A percentile compares a stretch with the other conserved stretches of the same genome.
These are phyloP conservation scores for Cydia pomonella DNA, from an alignment of 1,140 invertebrate genomes.

Conservation along the genomic window DNA sequence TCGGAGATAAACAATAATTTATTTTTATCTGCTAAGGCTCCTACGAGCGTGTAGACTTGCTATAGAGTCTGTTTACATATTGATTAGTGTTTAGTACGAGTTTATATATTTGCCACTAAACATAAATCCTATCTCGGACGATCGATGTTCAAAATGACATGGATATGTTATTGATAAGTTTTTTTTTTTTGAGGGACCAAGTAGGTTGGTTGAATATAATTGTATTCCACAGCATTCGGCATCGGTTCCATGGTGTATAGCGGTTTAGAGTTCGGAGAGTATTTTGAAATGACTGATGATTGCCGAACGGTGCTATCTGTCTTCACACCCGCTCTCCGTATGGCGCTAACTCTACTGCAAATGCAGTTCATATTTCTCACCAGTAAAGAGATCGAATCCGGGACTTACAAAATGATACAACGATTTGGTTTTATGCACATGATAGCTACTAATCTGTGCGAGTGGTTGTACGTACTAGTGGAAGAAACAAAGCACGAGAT, in stretches of 20 bases:
- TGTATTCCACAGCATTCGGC: constrained; percentile 82
- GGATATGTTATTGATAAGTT: no score
- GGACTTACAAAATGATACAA: constrained; percentile 84
- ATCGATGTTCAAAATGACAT: no score
- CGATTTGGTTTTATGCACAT: constrained; percentile 92
- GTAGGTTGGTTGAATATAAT: no score
- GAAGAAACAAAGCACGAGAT: constrained; percentile 92
- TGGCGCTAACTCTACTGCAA: constrained; percentile 85
- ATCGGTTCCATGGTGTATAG: constrained; percentile 88
- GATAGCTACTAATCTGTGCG: constrained; percentile 90
- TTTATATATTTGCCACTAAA: no score
- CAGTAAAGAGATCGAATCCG: constrained; percentile 84
- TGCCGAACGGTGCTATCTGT: constrained; percentile 83
- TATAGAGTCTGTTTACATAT: no score
- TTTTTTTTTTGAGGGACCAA: no score
- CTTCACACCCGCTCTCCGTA: constrained; percentile 82
- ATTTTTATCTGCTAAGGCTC: no score
- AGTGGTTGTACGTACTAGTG: constrained; percentile 91
- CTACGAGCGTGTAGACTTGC: no score
- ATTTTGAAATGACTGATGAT: constrained; percentile 82
- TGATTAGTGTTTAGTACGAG: no score
- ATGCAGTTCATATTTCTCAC: constrained; percentile 89
- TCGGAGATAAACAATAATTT: no score
- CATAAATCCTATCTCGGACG: no score
- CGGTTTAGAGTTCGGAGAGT: constrained; percentile 86